Evolutionary conservation across 2,113 vertebrate species (phyloP), one percentile per base, ranked within the genome.

Genomic region (Eretmochelys imbricata): DNA sequence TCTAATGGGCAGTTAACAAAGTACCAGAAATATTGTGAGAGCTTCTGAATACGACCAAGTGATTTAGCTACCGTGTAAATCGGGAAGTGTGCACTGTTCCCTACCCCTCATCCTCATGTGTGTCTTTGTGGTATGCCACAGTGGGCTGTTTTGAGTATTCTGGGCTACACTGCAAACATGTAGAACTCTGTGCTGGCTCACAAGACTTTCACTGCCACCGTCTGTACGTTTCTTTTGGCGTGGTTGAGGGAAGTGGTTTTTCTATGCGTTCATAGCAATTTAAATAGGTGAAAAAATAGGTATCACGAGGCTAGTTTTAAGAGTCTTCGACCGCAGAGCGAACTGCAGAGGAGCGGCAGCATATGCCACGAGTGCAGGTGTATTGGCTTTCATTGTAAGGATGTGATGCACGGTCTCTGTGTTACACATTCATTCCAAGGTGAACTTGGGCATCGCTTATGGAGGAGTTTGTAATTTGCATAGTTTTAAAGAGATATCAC

Each of bases 221-320:
- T 16, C 49, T 0, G 0, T 50, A 9, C 78, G 17, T 14, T 27
- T 72, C 69, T 53, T 48, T 46, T 0, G 0, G 79, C 75, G 8
- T 38, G 10, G 29, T 57, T 85, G 86, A 87, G 19, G 82, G 35
- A 65, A 86, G 84, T 90, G 13, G 2, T 10, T 49, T 80, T 20
- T 31, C 4, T 50, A 5, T 22, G 78, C 59, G 22, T 51, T 57
- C 76, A 59, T 24, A 42, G 46, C 13, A 59, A 50, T 49, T 69
- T 25, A 20, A 50, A 72, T 59, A 83, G 57, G 38, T 84, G 72
- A 65, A 88, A 55, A 13, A 51, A 31, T 51, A 27, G 35, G 5
- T 35, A 54, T 3, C 0, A 0, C 13, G 85, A 1, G 5, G 51
- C 48, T 4, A 80, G 88, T 25, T 50, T 51, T 54, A 75, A 69